Conservation (phyloP, 2,113 vertebrate genomes). For the Agapornis roseicollis region DNA sequence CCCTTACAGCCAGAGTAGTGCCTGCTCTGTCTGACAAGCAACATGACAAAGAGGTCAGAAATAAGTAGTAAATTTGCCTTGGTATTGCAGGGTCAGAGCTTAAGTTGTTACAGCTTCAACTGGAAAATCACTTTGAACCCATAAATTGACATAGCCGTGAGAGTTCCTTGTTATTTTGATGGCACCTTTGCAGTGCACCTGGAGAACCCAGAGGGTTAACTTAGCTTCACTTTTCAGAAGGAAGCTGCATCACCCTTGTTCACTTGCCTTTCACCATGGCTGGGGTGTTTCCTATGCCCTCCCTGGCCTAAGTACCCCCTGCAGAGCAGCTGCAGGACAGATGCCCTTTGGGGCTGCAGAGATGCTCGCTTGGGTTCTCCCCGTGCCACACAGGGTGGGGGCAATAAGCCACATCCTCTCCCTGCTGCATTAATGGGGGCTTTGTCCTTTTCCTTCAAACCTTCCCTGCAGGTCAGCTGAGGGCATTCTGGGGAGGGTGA, state of each 20-base stretch:
- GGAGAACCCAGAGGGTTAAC: neutral
- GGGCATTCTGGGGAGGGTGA: neutral
- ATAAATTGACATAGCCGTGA: accelerated
- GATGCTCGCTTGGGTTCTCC: neutral
- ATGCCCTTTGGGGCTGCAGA: neutral
- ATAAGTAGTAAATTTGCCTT: neutral
- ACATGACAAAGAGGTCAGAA: neutral
- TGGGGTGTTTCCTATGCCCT: neutral
- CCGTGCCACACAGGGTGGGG: accelerated
- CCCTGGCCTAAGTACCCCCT: accelerated
- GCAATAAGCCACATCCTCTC: neutral
- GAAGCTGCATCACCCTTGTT: neutral
- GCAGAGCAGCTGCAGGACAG: neutral
- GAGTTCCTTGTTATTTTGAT: neutral
- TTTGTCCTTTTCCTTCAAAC: neutral
- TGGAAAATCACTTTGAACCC: neutral
- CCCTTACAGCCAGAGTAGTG: neutral
- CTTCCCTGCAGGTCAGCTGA: neutral
- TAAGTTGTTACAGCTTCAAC: neutral
- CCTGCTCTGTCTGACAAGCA: neutral
- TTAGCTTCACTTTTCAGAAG: neutral
- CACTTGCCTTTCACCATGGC: accelerated
- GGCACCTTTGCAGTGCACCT: neutral
- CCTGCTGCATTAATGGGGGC: neutral
- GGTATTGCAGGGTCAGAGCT: neutral